Base-by-base conservation (phyloP, 2,113 vertebrate species). In the Macrotus californicus region DNA sequence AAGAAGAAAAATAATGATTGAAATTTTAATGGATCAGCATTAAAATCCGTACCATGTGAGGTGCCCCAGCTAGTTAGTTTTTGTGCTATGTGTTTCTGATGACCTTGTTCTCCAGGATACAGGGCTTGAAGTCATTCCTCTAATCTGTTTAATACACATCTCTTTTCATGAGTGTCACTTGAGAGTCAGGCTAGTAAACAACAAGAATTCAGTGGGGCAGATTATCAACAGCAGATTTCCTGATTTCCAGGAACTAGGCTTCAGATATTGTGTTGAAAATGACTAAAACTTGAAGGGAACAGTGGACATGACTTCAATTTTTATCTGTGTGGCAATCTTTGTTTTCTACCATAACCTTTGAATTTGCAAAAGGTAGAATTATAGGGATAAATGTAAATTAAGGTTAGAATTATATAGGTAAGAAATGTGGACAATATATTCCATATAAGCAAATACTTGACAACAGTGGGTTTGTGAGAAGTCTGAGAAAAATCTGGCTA, bases 61-160 rank as follows among this genome's bases (percentile, higher is more conserved):
- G 86, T 75, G 36, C 7, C 8, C 34, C 14, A 84, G 88, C 73
- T 86, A 48, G 94, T 18, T 91, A 80, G 43, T 97, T 77, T 19
- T 54, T 21, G 93, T 18, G 26, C 66, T 8, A 9, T 75, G 54
- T 89, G 26, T 83, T 94, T 72, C 76, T 81, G 89, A 87, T 39
- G 75, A 89, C 80, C 87, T 90, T 89, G 18, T 80, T 92, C 75
- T n/a, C 3, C 48, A 73, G 41, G 83, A 70, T 59, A 24, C 26
- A n/a, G 84, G 18, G 19, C 84, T 48, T 85, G 83, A 96, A 96
- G 89, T 94, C 92, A 89, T 96, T 86, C 66, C 21, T 83, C 46
- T 94, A 56, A 56, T 72, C 96, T 97, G 34, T 73, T 96, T 92
- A 86, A 70, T 66, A 80, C 18, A 43, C 85, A 79, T 96, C 56